Conservation (phyloP, 2,797 vertebrate species). For the Cirrhinus molitorella region DNA sequence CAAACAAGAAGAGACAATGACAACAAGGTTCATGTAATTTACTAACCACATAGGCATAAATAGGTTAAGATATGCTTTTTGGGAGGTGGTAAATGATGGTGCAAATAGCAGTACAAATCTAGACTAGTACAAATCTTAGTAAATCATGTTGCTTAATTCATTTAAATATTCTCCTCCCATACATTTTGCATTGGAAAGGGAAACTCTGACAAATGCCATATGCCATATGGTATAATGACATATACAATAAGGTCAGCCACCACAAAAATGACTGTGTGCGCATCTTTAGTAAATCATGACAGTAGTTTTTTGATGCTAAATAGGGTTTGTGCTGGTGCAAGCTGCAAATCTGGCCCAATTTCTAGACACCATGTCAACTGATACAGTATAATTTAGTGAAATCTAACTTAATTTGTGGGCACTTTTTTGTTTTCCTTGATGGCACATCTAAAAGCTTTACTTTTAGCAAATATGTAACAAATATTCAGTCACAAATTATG, state of each 20-base stretch:
- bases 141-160: not conserved
- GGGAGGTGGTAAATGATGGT: not conserved
- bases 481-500: not conserved
- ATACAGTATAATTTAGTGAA: not conserved
- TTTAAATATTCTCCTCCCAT: not conserved
- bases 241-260: not conserved
- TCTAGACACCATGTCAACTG: not conserved
- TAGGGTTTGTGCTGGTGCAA: not conserved
- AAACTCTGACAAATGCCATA: not conserved
- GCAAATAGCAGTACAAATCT: not conserved
- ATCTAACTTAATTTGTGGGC: not conserved
- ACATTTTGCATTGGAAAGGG: not conserved
- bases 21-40: not conserved
- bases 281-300: too few relatives aligned
- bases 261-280: not conserved
- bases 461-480: not conserved
- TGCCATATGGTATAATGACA: too few relatives aligned
- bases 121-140: not conserved
- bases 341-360: not conserved
- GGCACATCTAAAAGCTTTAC: not conserved
- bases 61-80: too few relatives aligned
- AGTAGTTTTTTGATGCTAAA: too few relatives aligned
- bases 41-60: not conserved
- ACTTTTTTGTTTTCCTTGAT: not conserved
- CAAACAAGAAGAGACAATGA: too few relatives aligned